These are phyloP conservation scores for Chaetodon trifascialis DNA, from an alignment of 2,113 vertebrate species.

Conservation along the genomic window DNA sequence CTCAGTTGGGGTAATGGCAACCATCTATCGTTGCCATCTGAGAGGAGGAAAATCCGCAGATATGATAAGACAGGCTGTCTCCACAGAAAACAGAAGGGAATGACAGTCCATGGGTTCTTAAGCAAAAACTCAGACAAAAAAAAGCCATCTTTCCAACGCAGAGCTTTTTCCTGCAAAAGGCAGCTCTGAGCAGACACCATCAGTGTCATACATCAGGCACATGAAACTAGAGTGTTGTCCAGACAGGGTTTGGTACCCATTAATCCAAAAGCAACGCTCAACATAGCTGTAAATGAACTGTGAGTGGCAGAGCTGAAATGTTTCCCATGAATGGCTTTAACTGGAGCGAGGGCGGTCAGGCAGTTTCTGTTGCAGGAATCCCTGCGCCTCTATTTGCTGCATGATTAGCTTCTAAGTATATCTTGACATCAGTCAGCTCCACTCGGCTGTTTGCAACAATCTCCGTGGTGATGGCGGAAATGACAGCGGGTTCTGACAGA, in stretches of 20 bases:
- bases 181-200: constrained; percentile 12
- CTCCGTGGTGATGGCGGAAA: constrained; percentile 63
- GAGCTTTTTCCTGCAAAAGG: constrained; percentile 32
- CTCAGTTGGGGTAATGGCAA: constrained; percentile 65
- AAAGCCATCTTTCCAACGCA: constrained; percentile 32
- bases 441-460: constrained; percentile 64
- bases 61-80: constrained; percentile 51
- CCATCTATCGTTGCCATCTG: constrained; percentile 64
- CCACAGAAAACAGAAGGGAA: constrained; percentile 40
- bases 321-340: constrained; percentile 69
- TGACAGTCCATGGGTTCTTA: constrained; percentile 29
- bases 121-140: constrained; percentile 21
- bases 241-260: constrained; percentile 47
- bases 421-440: constrained; percentile 76
- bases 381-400: constrained; percentile 77
- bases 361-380: constrained; percentile 66
- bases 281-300: constrained; percentile 40
- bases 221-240: constrained; percentile 23
- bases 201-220: constrained; percentile 41
- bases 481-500: constrained; percentile 73
- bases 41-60: constrained; percentile 49
- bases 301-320: constrained; percentile 70
- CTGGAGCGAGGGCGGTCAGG: constrained; percentile 55
- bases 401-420: constrained; percentile 80
- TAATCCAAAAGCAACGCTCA: constrained; percentile 39